Evolutionary conservation across 2,888 invertebrate genomes (phyloP).

Genomic region (Diadromus collaris): DNA sequence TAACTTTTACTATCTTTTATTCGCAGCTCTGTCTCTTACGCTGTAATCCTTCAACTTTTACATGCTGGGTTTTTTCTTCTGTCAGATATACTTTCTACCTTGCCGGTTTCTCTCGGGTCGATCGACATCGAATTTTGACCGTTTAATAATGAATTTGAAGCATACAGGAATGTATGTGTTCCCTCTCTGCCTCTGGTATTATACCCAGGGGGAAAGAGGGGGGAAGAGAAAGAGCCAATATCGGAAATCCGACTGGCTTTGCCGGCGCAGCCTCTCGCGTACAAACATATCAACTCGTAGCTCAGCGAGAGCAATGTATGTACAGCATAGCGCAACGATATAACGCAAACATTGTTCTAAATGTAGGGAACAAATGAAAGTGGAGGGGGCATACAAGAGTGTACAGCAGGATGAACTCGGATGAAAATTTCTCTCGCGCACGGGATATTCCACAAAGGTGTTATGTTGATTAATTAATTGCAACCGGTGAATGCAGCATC

Average conservation of each 20-base stretch:
- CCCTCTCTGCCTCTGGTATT: conserved; percentile 4
- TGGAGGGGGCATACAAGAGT: neutral
- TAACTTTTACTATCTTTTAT: too few species aligned
- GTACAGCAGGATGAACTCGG: conserved; percentile 3
- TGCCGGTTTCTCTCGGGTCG: conserved; percentile 7
- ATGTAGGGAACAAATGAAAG: conserved; percentile 20
- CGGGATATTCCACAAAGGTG: conserved; percentile 17
- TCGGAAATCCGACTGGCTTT: conserved; percentile 40
- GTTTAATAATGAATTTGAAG: conserved; percentile 50
- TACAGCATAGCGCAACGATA: neutral
- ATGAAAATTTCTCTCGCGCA: conserved; percentile 27
- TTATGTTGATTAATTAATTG: conserved; percentile 37
- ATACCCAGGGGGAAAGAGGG: neutral
- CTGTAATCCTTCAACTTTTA: neutral
- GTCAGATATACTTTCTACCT: neutral
- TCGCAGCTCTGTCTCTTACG: neutral
- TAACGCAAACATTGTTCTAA: conserved; percentile 29
- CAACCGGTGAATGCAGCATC: conserved; percentile 10
- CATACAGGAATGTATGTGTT: conserved; percentile 40
- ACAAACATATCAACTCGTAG: conserved; percentile 32
- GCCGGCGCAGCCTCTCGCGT: neutral
- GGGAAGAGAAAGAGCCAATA: conserved; percentile 25
- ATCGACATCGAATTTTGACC: conserved; percentile 38
- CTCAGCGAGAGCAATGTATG: neutral
- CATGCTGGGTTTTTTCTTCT: neutral